Conservation (phyloP, 2,797 vertebrate species). For the Pipistrellus nathusii region DNA sequence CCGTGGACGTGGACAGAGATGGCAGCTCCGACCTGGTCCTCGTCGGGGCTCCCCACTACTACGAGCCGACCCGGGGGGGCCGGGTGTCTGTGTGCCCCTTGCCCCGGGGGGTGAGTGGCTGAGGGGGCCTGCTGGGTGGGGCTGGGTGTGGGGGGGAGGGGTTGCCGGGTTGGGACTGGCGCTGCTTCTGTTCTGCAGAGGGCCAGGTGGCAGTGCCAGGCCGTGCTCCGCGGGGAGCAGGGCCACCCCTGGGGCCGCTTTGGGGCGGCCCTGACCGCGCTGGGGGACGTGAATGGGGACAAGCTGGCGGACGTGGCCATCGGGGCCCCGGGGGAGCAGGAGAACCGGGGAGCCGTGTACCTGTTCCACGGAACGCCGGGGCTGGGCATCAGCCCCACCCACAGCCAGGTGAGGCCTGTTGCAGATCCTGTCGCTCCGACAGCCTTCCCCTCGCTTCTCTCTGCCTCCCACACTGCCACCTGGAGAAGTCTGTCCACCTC, state of each 20-base stretch:
- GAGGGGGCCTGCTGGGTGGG: not conserved
- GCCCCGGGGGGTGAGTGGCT: slow-evolving; percentile 71
- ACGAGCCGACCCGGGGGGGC: slow-evolving; percentile 46
- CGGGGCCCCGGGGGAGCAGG: slow-evolving; percentile 92
- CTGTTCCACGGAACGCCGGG: slow-evolving; percentile 88
- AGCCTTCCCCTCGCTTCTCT: not conserved
- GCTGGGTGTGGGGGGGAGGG: not conserved
- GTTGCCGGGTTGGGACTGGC: not conserved
- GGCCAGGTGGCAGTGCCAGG: slow-evolving; percentile 48
- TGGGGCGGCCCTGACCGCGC: slow-evolving; percentile 88
- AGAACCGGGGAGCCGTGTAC: slow-evolving; percentile 90
- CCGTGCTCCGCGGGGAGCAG: slow-evolving; percentile 73
- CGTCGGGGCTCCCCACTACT: slow-evolving; percentile 91
- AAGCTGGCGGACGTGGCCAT: slow-evolving; percentile 90
- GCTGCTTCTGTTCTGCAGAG: slow-evolving; percentile 73
- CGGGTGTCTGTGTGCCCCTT: slow-evolving; percentile 79
- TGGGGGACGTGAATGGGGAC: slow-evolving; percentile 92
- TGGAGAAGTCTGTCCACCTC: not conserved
- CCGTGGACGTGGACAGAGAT: slow-evolving; percentile 87
- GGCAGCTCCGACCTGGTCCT: slow-evolving; percentile 87
- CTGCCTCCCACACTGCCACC: not conserved
- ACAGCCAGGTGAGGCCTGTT: slow-evolving; percentile 79
- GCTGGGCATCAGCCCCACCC: slow-evolving; percentile 18
- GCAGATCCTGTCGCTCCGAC: not conserved
- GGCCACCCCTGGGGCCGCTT: slow-evolving; percentile 87